A percentile compares a stretch with the other conserved stretches of the same genome.
Evolutionary conservation across 2,113 vertebrate genomes (phyloP).

Genomic region (Meleagris gallopavo): DNA sequence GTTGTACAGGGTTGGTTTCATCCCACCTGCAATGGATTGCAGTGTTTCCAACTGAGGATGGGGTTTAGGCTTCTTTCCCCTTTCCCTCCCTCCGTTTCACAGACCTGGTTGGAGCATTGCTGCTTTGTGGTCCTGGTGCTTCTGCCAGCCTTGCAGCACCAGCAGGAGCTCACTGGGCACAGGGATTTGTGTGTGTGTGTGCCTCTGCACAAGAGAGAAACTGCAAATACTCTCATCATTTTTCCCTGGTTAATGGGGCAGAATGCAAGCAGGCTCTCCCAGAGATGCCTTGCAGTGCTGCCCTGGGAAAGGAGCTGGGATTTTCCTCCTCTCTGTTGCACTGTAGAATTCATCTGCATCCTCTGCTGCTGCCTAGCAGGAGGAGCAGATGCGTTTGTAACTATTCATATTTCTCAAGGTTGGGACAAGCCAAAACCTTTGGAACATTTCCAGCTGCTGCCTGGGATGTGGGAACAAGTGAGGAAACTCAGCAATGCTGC

Average conservation of each 20-base stretch:
- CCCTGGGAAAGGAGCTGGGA: neutral
- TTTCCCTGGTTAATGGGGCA: neutral
- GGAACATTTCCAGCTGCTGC: neutral
- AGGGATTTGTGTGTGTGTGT: accelerated
- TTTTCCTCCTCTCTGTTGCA: neutral
- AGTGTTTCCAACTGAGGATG: slow-evolving; percentile 6
- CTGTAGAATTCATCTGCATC: neutral
- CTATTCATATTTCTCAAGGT: neutral
- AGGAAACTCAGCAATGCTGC: neutral
- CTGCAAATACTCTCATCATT: neutral
- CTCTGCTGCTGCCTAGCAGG: neutral
- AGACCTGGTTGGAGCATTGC: neutral
- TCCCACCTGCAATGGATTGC: neutral
- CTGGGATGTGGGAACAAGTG: neutral
- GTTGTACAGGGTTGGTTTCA: slow-evolving; percentile 61
- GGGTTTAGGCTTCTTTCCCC: neutral
- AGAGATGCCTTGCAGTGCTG: neutral
- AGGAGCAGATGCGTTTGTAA: neutral
- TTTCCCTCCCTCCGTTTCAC: neutral
- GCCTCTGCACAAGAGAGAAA: neutral
- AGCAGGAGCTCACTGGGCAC: neutral
- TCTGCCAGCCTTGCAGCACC: neutral
- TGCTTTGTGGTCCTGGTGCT: neutral
- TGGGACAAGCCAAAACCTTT: neutral
- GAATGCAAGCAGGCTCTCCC: neutral